A percentile compares a stretch with the other conserved stretches of the same genome.
phyloP scores from a whole-genome alignment of 2,797 vertebrate genomes.

The Sebastes ruberrimus region DNA sequence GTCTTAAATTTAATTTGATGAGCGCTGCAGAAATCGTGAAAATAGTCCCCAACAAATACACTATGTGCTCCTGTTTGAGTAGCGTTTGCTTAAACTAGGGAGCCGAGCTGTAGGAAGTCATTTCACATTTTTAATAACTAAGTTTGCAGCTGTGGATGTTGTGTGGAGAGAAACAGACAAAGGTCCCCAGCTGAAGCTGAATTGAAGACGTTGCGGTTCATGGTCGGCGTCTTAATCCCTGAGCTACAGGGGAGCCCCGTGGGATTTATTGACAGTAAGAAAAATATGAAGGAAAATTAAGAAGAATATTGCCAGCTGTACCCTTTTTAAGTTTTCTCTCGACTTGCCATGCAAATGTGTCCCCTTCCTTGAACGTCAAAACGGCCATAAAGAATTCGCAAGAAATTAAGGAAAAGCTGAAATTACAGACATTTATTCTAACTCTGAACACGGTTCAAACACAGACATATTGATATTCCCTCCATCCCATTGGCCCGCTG shows the following conservation, averaged over 20 bases:
- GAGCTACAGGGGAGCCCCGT: not conserved
- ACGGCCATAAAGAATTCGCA: not conserved
- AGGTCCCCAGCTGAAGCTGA: not conserved
- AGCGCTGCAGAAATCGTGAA: not conserved
- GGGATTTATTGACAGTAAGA: not conserved
- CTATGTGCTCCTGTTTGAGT: not conserved
- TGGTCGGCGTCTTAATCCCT: not conserved
- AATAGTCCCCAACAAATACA: not conserved
- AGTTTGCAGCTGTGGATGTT: not conserved
- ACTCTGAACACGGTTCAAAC: conserved; percentile 11
- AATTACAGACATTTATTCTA: conserved; percentile 10
- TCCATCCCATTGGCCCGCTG: conserved; percentile 39
- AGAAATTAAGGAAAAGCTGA: not conserved
- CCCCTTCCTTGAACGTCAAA: not conserved
- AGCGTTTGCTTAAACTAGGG: not conserved
- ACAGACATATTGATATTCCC: conserved; percentile 9
- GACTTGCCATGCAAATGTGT: not conserved
- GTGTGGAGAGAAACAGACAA: not conserved
- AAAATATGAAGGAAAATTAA: not conserved
- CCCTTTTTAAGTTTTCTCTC: not conserved
- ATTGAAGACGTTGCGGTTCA: not conserved
- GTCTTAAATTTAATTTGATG: not conserved
- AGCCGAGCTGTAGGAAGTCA: not conserved
- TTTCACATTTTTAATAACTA: not conserved
- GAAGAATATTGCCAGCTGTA: not conserved